Evolutionary conservation across 2,888 invertebrate species (phyloP).

Genomic region (Cordilura impudica): DNA sequence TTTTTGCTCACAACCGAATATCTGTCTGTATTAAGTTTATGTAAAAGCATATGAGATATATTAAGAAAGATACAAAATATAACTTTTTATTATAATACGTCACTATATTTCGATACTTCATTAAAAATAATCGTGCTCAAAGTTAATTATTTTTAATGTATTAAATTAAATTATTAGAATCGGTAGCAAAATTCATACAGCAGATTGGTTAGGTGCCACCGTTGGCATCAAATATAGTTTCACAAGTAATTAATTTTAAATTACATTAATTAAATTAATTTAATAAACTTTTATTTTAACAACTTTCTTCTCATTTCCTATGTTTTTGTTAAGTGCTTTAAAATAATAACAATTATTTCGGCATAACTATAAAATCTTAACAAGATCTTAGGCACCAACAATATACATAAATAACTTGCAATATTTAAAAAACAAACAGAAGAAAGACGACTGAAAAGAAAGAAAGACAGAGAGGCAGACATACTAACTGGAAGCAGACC

Average conservation of each 20-base stretch:
- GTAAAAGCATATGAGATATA: too few species aligned
- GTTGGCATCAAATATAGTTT: neutral
- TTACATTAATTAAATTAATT: slow-evolving; percentile 17
- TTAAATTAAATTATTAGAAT: too few species aligned
- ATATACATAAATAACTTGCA: neutral
- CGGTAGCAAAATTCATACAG: too few species aligned
- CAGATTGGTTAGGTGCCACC: too few species aligned
- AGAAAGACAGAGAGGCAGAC: slow-evolving; percentile 23
- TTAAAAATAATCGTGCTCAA: too few species aligned
- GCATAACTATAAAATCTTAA: neutral
- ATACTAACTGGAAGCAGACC: slow-evolving; percentile 28
- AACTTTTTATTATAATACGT: too few species aligned
- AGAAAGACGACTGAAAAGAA: neutral
- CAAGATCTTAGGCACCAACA: neutral
- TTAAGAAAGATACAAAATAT: too few species aligned
- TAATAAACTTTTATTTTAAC: neutral
- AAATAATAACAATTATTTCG: neutral
- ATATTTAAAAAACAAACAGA: neutral
- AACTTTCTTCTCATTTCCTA: slow-evolving; percentile 13
- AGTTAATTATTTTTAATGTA: too few species aligned
- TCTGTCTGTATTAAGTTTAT: too few species aligned
- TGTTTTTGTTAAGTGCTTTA: neutral
- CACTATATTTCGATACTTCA: too few species aligned
- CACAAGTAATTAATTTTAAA: neutral
- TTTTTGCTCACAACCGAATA: too few species aligned